phyloP scores from a whole-genome alignment of 1,140 invertebrate species.

The Drosophila neocordata region DNA sequence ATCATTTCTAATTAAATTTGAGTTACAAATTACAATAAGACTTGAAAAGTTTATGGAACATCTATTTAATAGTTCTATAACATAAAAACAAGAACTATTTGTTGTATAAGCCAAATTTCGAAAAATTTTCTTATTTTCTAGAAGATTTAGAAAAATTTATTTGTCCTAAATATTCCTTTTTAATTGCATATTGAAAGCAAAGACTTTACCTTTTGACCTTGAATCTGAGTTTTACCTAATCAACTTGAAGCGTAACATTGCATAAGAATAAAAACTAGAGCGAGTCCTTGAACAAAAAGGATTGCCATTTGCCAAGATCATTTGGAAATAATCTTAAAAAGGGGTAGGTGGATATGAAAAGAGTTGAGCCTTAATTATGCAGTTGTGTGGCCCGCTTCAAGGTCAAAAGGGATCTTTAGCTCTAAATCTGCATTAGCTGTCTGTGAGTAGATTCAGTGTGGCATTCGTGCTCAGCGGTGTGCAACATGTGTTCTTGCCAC shows the following conservation, averaged over 20 bases:
- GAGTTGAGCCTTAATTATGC: conserved; percentile 50
- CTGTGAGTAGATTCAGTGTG: conserved; percentile 51
- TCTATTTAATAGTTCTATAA: too few species aligned
- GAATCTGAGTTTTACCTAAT: conserved; percentile 14
- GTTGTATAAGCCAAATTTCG: too few species aligned
- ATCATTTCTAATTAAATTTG: too few species aligned
- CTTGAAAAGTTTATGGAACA: too few species aligned
- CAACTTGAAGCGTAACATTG: conserved; percentile 41
- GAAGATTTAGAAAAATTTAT: too few species aligned
- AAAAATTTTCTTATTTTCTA: too few species aligned
- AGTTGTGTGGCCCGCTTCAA: conserved; percentile 39
- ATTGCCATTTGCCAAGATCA: neutral
- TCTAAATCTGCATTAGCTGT: neutral
- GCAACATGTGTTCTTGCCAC: conserved; percentile 56
- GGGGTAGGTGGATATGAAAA: conserved; percentile 34
- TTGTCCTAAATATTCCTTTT: too few species aligned
- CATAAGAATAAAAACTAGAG: conserved; percentile 66
- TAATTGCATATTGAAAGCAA: neutral
- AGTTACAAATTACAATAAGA: too few species aligned
- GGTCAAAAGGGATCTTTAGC: conserved; percentile 31
- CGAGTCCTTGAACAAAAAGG: neutral
- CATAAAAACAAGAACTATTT: too few species aligned
- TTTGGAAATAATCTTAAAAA: conserved; percentile 49
- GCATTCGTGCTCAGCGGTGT: conserved; percentile 39
- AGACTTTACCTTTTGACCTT: conserved; percentile 25